Conservation (phyloP, 1,140 invertebrate genomes). For the Cherax destructor region DNA sequence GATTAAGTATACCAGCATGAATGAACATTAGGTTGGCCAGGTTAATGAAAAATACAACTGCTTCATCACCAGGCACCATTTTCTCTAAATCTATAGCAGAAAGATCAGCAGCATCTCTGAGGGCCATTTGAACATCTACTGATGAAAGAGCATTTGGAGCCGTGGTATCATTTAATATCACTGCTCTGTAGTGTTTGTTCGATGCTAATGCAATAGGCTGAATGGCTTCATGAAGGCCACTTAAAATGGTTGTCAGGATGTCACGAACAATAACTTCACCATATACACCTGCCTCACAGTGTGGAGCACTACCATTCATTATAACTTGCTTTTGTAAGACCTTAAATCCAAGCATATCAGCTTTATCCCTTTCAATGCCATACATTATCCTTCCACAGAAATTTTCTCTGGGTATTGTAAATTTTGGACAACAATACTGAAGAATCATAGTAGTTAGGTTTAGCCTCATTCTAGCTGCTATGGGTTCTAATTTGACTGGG, state of each 20-base stretch:
- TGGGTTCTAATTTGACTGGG: slow-evolving; percentile 43
- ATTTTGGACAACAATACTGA: slow-evolving; percentile 57
- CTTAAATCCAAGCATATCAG: slow-evolving; percentile 28
- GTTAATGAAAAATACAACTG: slow-evolving; percentile 55
- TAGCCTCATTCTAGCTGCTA: slow-evolving; percentile 46
- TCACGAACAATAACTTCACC: slow-evolving; percentile 49
- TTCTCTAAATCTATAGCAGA: slow-evolving; percentile 51
- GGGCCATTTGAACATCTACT: slow-evolving; percentile 10
- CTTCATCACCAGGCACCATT: slow-evolving; percentile 42
- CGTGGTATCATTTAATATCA: slow-evolving; percentile 48
- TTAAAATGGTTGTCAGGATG: slow-evolving; percentile 34
- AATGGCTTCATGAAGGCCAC: slow-evolving; percentile 47
- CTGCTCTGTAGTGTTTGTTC: slow-evolving; percentile 5
- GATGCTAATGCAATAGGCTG: slow-evolving; percentile 29
- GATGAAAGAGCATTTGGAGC: slow-evolving; percentile 27
- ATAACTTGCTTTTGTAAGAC: slow-evolving; percentile 21
- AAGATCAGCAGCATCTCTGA: slow-evolving; percentile 41
- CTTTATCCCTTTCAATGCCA: neutral
- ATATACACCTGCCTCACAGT: slow-evolving; percentile 19
- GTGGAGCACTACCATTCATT: slow-evolving; percentile 28
- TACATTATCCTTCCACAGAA: neutral
- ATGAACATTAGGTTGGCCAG: slow-evolving; percentile 59
- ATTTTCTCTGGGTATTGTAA: slow-evolving; percentile 17
- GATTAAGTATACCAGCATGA: slow-evolving; percentile 55
- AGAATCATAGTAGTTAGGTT: slow-evolving; percentile 60